These are phyloP conservation scores for Kradibia gibbosae DNA, from an alignment of 1,140 invertebrate species.

Conservation along the genomic window DNA sequence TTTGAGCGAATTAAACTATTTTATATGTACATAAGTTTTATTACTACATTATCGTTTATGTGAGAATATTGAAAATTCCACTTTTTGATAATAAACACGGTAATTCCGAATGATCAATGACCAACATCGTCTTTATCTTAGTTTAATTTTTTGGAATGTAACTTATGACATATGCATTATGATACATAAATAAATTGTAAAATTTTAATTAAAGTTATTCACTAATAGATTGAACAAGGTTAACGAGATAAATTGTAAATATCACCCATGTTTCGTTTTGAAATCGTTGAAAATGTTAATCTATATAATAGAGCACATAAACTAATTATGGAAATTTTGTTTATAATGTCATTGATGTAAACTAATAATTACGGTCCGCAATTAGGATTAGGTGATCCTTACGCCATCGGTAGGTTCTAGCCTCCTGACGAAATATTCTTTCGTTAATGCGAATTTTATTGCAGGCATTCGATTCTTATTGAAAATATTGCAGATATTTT, in stretches of 20 bases:
- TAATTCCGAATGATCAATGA: slow-evolving; percentile 44
- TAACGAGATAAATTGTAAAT: slow-evolving; percentile 36
- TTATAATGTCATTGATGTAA: background rate
- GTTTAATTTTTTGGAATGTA: slow-evolving; percentile 42
- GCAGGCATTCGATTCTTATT: background rate
- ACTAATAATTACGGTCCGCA: background rate
- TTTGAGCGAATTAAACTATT: slow-evolving; percentile 12
- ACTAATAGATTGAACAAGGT: slow-evolving; percentile 18
- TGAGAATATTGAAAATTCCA: slow-evolving; percentile 46
- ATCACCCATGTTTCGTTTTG: background rate
- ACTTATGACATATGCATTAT: slow-evolving; percentile 31
- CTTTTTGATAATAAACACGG: slow-evolving; percentile 48
- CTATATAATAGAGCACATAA: background rate
- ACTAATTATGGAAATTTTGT: background rate
- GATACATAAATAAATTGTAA: slow-evolving; percentile 33
- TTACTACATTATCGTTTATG: slow-evolving; percentile 51
- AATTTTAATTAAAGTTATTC: slow-evolving; percentile 34
- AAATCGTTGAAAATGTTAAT: background rate
- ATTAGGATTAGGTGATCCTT: background rate
- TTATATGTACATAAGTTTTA: slow-evolving; percentile 22
- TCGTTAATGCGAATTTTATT: background rate
- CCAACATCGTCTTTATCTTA: slow-evolving; percentile 44
- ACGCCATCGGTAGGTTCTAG: background rate
- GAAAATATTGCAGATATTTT: too few relatives aligned
- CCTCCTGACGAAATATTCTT: background rate